Percentiles rank a stretch among this genome's conserved stretches.
Conservation (phyloP, 2,888 invertebrate species). For the Sympetrum striolatum region DNA sequence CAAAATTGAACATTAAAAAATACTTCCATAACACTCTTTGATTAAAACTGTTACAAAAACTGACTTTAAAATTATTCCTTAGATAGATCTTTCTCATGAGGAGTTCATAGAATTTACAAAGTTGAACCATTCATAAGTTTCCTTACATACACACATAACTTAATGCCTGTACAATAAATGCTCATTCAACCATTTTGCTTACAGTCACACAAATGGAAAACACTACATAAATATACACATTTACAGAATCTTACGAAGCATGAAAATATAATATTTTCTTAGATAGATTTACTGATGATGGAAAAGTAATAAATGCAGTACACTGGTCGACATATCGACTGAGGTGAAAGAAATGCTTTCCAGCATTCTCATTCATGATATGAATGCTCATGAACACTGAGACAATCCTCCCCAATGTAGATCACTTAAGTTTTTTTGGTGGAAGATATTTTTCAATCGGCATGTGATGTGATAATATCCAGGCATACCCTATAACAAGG, state of each 20-base stretch:
- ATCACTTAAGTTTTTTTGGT: background rate
- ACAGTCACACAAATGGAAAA: slow-evolving; percentile 21
- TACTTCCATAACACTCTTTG: background rate
- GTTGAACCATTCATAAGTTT: background rate
- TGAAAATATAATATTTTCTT: slow-evolving; percentile 8
- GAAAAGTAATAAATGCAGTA: slow-evolving; percentile 38
- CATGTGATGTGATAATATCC: slow-evolving; percentile 3
- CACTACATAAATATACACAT: slow-evolving; percentile 35
- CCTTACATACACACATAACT: background rate
- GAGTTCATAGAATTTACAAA: background rate
- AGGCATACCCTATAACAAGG: slow-evolving; percentile 12
- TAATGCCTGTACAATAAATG: background rate
- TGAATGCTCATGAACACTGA: background rate
- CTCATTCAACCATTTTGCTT: background rate
- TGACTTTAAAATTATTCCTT: background rate
- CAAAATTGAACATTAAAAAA: background rate
- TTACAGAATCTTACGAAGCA: slow-evolving; percentile 40
- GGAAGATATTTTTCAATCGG: background rate
- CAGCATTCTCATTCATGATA: background rate
- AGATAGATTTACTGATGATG: background rate
- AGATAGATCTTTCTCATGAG: background rate
- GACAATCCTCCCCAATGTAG: background rate
- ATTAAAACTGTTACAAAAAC: background rate
- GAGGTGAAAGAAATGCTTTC: slow-evolving; percentile 36
- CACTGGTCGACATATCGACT: slow-evolving; percentile 40